Conservation (phyloP, 2,113 vertebrate species). For the Crotalus horridus region DNA sequence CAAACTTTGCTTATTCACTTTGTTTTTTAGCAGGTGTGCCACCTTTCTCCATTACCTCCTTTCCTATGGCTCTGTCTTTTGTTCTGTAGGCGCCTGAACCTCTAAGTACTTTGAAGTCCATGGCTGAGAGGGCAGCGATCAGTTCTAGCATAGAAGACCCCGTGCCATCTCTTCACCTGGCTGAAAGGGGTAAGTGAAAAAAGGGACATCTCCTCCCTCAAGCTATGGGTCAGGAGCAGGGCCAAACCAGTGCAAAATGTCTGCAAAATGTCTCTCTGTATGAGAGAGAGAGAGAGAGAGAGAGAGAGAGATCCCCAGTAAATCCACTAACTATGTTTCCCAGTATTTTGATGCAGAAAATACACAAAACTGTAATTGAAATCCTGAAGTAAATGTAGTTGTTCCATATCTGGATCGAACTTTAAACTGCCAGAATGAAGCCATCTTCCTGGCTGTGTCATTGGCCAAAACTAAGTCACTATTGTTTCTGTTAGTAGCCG, state of each 20-base stretch:
- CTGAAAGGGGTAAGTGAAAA: conserved; percentile 77
- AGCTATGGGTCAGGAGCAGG: not conserved
- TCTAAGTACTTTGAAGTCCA: conserved; percentile 86
- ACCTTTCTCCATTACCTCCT: not conserved
- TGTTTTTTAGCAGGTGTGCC: not conserved
- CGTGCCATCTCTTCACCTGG: conserved; percentile 80
- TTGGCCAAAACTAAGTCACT: not conserved
- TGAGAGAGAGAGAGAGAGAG: no score
- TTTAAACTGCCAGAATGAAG: not conserved
- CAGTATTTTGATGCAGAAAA: not conserved
- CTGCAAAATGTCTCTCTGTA: no score
- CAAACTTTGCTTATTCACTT: not conserved
- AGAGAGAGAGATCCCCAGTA: no score
- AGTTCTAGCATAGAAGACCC: conserved; percentile 83
- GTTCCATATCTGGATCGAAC: not conserved
- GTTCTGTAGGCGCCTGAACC: conserved; percentile 78
- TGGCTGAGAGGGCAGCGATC: conserved; percentile 88
- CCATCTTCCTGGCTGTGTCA: no score
- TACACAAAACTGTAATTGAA: not conserved
- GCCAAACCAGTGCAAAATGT: not conserved
- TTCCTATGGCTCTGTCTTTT: not conserved
- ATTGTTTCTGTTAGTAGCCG: not conserved
- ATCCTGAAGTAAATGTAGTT: not conserved
- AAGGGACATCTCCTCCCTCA: no score
- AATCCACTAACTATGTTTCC: not conserved